These are phyloP conservation scores for Illadopsis cleaveri DNA, from an alignment of 2,113 vertebrate genomes.

Conservation along the genomic window DNA sequence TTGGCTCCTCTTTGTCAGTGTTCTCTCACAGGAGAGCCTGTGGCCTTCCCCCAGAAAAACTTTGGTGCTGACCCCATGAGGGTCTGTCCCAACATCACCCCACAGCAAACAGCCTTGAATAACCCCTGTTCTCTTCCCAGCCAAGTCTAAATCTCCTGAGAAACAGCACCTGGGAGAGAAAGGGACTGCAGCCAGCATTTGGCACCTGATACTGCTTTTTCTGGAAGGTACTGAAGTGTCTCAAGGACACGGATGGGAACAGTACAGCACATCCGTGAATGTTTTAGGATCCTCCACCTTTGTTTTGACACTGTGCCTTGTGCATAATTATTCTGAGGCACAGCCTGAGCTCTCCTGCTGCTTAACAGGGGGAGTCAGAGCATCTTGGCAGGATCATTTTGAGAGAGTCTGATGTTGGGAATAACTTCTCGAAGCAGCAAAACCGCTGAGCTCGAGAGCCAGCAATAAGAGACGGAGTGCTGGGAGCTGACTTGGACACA, in stretches of 20 bases:
- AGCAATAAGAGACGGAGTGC: fast-evolving
- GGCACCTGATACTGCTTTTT: background rate
- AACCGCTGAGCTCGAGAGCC: background rate
- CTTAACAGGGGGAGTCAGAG: background rate
- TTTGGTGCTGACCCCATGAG: background rate
- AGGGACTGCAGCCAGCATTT: background rate
- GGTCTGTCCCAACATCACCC: background rate
- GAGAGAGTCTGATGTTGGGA: background rate
- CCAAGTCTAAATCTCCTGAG: background rate
- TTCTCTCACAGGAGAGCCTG: background rate
- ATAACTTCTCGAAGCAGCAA: background rate
- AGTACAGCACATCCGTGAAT: background rate
- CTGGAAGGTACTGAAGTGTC: background rate
- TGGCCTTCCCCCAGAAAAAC: background rate
- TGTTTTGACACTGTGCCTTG: background rate
- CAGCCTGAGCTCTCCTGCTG: background rate
- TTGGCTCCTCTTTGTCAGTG: background rate
- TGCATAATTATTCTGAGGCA: background rate
- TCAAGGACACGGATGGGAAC: background rate
- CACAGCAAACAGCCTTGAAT: background rate
- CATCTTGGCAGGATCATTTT: background rate
- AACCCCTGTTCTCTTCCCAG: background rate
- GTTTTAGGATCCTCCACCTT: background rate
- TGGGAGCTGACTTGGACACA: background rate
- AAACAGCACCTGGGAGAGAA: background rate